Evolutionary conservation across 1,140 invertebrate genomes (phyloP).

Genomic region (Globodera ellingtonae): DNA sequence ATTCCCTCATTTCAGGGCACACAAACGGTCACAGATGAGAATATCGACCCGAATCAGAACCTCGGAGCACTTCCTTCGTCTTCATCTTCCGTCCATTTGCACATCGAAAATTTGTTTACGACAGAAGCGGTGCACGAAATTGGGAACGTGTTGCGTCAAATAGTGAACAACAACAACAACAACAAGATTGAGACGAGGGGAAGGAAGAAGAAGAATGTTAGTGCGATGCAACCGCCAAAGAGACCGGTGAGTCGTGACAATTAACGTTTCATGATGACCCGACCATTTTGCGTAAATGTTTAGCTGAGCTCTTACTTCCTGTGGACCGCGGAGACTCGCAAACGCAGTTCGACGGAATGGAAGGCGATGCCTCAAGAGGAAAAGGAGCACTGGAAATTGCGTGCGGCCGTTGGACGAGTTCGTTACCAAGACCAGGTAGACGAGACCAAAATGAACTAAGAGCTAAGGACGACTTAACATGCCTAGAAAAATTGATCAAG

Average conservation of each 20-base stretch:
- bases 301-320: neutral
- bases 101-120: slow-evolving; percentile 11
- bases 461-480: neutral
- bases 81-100: neutral
- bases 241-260: neutral
- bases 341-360: neutral
- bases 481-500: neutral
- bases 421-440: neutral
- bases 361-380: neutral
- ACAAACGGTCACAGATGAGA: neutral
- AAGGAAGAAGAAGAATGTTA: neutral
- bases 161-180: neutral
- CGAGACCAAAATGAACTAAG: neutral
- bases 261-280: neutral
- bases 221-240: neutral
- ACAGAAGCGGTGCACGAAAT: slow-evolving; percentile 12
- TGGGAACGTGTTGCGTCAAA: slow-evolving; percentile 9
- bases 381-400: neutral
- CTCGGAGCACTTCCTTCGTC: neutral
- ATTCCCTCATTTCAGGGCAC: too few relatives aligned
- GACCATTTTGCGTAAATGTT: neutral
- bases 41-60: neutral
- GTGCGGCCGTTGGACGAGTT: neutral
- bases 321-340: neutral
- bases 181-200: neutral